Conservation (phyloP, 1,140 invertebrate species). For the Brachionus rubens region DNA sequence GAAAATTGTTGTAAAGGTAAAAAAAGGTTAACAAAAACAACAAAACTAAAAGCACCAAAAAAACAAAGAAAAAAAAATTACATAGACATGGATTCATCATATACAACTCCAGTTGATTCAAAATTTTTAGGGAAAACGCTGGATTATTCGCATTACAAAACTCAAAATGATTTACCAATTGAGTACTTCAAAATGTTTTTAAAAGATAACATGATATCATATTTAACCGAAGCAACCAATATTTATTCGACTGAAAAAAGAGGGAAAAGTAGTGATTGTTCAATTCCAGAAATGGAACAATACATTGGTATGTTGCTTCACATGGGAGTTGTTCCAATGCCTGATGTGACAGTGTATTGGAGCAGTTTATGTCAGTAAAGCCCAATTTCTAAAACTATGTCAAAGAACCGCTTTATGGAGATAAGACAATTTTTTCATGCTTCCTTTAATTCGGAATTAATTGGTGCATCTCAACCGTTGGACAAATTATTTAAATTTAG, state of each 20-base stretch:
- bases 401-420: conserved; percentile 49
- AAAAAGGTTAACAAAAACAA: not conserved
- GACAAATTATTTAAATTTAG: conserved; percentile 57
- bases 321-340: conserved; percentile 49
- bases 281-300: conserved; percentile 48
- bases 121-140: not conserved
- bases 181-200: not conserved
- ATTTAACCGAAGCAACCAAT: conserved; percentile 1
- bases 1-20: conserved; percentile 11
- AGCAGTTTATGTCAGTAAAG: conserved; percentile 47
- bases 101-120: not conserved
- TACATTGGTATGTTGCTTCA: conserved; percentile 50
- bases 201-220: not conserved
- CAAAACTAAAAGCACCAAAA: not conserved
- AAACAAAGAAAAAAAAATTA: not conserved
- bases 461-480: conserved; percentile 50
- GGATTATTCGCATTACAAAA: not conserved
- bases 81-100: not conserved
- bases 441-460: conserved; percentile 48
- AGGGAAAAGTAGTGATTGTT: too few relatives aligned
- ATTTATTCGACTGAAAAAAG: too few relatives aligned
- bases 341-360: conserved; percentile 51
- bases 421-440: conserved; percentile 49
- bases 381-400: conserved; percentile 49
- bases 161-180: conserved; percentile 7